Percentiles rank a stretch among this genome's conserved stretches.
phyloP scores from a whole-genome alignment of 92 coral and sea anemone genomes.

The Phenganax subtilis region DNA sequence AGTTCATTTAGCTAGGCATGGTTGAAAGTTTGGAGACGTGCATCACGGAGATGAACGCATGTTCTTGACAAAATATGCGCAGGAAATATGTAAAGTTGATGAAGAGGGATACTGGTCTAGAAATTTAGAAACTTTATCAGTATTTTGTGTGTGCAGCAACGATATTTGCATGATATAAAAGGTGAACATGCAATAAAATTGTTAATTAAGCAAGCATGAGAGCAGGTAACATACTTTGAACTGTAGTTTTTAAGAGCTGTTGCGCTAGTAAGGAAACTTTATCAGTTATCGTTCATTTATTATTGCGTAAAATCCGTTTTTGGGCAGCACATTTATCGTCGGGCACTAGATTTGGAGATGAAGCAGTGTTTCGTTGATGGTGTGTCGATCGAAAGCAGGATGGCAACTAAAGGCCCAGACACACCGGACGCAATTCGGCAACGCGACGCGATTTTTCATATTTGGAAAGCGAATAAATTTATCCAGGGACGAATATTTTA shows the following conservation, averaged over 20 bases:
- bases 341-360: slow-evolving; percentile 36
- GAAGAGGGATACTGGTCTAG: slow-evolving; percentile 1
- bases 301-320: not conserved
- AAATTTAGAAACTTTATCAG: not conserved
- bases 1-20: not conserved
- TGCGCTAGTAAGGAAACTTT: not conserved
- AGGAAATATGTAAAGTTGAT: not conserved
- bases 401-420: not conserved
- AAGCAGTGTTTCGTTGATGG: slow-evolving; percentile 1
- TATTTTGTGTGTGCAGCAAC: slow-evolving; percentile 15
- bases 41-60: not conserved
- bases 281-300: not conserved
- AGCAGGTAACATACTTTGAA: not conserved
- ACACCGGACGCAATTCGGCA: too few species aligned
- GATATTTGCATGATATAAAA: slow-evolving; percentile 9
- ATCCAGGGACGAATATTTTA: too few species aligned
- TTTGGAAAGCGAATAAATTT: too few species aligned
- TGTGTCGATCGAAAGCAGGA: slow-evolving; percentile 12
- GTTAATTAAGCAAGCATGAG: not conserved
- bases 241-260: not conserved
- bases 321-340: not conserved
- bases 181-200: not conserved
- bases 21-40: not conserved
- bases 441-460: too few species aligned
- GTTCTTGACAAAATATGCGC: not conserved